Percentiles rank a stretch among this genome's conserved stretches.
Conservation (phyloP, 2,113 vertebrate species). For the Corynorhinus townsendii region DNA sequence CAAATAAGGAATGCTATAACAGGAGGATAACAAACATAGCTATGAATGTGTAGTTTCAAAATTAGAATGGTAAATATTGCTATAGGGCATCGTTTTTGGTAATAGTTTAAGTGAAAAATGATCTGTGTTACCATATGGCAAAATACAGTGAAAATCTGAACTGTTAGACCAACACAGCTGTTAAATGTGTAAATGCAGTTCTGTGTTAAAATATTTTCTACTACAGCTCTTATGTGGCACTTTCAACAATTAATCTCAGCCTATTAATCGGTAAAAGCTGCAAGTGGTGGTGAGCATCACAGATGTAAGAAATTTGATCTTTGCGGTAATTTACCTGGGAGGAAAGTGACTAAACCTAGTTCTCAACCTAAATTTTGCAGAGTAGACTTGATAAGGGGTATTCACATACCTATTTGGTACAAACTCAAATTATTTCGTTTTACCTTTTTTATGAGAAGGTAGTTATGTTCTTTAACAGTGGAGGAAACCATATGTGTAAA, state of each 20-base stretch:
- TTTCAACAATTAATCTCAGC: constrained; percentile 71
- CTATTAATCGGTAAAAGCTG: constrained; percentile 70
- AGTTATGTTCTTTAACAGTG: neutral
- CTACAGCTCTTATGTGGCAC: constrained; percentile 61
- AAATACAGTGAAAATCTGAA: constrained; percentile 69
- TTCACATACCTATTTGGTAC: neutral
- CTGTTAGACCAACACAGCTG: constrained; percentile 74
- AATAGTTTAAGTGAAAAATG: constrained; percentile 74
- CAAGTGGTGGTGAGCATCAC: constrained; percentile 52
- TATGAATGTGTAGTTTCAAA: neutral
- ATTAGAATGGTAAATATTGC: neutral
- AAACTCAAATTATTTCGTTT: neutral
- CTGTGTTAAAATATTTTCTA: constrained; percentile 62
- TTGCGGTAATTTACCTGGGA: constrained; percentile 48
- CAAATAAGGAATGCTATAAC: neutral
- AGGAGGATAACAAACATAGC: neutral
- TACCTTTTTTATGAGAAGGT: neutral
- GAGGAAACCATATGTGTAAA: neutral
- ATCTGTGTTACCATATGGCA: constrained; percentile 75
- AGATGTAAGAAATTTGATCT: constrained; percentile 67
- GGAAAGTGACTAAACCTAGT: neutral
- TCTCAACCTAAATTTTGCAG: neutral
- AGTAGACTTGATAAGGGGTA: neutral
- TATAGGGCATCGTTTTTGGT: constrained; percentile 36
- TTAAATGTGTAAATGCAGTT: constrained; percentile 57